A percentile compares a stretch with the other conserved stretches of the same genome.
Evolutionary conservation across 1,140 invertebrate species (phyloP).

Genomic region (Riptortus pedestris): DNA sequence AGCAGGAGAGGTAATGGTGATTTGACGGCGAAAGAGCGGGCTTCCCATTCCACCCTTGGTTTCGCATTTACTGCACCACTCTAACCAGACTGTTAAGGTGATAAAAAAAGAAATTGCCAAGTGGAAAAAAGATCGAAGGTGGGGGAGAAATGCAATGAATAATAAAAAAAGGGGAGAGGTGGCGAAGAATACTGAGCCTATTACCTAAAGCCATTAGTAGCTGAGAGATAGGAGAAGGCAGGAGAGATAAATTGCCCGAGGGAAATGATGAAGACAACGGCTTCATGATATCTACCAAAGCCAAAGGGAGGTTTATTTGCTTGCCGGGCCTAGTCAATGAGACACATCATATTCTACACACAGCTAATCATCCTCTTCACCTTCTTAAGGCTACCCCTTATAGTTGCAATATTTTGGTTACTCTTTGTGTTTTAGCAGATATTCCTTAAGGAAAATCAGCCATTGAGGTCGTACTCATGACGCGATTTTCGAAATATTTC

Average conservation of each 20-base stretch:
- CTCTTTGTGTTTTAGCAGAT: too few relatives aligned
- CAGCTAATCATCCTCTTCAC: too few relatives aligned
- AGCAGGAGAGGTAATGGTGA: not conserved
- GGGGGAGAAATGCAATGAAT: conserved; percentile 14
- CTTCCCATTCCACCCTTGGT: not conserved
- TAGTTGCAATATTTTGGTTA: too few relatives aligned
- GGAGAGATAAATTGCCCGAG: not conserved
- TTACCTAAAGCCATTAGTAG: not conserved
- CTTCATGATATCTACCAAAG: too few relatives aligned
- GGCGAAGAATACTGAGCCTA: not conserved
- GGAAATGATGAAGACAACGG: not conserved
- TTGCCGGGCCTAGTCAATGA: too few relatives aligned
- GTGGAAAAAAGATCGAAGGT: not conserved
- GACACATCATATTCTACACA: too few relatives aligned
- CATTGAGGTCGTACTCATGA: too few relatives aligned
- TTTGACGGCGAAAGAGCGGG: not conserved
- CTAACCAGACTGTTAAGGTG: conserved; percentile 13
- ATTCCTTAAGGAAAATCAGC: too few relatives aligned
- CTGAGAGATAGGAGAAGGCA: not conserved
- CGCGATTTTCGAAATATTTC: too few relatives aligned
- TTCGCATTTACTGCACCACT: not conserved
- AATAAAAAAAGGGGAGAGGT: conserved; percentile 1
- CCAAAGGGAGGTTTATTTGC: too few relatives aligned
- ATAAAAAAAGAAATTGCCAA: not conserved
- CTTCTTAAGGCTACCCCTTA: too few relatives aligned